Percentiles rank a stretch among this genome's conserved stretches.
phyloP scores from a whole-genome alignment of 2,888 invertebrate species.

The Ophion costatus region DNA sequence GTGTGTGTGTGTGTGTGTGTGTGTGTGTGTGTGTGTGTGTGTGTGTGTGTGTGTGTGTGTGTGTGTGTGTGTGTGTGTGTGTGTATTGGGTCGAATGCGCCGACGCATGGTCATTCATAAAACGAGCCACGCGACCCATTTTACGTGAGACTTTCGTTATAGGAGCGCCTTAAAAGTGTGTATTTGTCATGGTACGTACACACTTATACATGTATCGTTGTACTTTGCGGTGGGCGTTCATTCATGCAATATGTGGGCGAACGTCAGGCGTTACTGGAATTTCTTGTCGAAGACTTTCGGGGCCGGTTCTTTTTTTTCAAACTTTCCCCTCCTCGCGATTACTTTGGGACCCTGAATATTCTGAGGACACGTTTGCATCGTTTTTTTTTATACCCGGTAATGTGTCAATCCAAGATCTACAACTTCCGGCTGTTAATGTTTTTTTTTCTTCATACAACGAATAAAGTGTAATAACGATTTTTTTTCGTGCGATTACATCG shows the following conservation, averaged over 20 bases:
- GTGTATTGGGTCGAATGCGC: conserved; percentile 34
- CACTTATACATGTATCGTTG: conserved; percentile 16
- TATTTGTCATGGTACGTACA: conserved; percentile 29
- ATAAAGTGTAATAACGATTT: not conserved
- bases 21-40: too few relatives aligned
- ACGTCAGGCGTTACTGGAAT: conserved; percentile 64
- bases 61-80: too few relatives aligned
- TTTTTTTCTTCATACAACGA: conserved; percentile 9
- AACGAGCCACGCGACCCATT: conserved; percentile 66
- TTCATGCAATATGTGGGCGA: conserved; percentile 64
- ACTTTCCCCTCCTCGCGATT: conserved; percentile 37
- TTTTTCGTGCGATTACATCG: not conserved
- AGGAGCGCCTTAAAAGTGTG: conserved; percentile 65
- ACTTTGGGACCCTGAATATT: conserved; percentile 30
- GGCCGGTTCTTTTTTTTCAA: conserved; percentile 47
- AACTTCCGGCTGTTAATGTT: conserved; percentile 34
- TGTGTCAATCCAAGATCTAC: conserved; percentile 33
- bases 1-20: too few relatives aligned
- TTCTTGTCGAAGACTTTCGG: conserved; percentile 66
- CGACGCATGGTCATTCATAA: conserved; percentile 63
- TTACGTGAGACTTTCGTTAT: conserved; percentile 65
- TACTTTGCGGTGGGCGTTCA: conserved; percentile 62
- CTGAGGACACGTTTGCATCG: conserved; percentile 34
- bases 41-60: too few relatives aligned
- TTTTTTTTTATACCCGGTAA: conserved; percentile 2